Conservation (phyloP, 1,140 invertebrate genomes). For the Drosophila azteca region DNA sequence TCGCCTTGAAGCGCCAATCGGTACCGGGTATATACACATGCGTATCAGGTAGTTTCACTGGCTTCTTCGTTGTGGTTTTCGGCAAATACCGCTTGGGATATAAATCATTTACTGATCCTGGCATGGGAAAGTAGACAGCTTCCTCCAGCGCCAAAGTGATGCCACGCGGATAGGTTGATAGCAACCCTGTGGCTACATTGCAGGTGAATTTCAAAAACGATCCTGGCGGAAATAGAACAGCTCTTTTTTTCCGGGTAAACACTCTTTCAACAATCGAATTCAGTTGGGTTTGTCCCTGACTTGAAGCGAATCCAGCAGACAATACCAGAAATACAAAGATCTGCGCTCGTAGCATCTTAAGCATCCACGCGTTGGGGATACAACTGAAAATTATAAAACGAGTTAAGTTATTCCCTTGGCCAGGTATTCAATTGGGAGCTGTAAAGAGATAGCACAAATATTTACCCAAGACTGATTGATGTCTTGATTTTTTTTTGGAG, state of each 20-base stretch:
- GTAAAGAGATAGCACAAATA: constrained; percentile 62
- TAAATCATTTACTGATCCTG: constrained; percentile 54
- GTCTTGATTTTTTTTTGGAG: constrained; percentile 55
- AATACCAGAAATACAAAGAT: constrained; percentile 41
- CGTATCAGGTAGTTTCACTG: constrained; percentile 32
- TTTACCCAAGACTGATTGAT: constrained; percentile 58
- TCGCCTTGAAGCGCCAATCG: constrained; percentile 68
- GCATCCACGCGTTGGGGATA: background rate
- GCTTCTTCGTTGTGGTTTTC: constrained; percentile 56
- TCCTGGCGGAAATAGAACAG: constrained; percentile 66
- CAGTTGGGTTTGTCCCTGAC: constrained; percentile 27
- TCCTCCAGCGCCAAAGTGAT: constrained; percentile 65
- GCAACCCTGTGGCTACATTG: constrained; percentile 52
- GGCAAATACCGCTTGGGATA: constrained; percentile 67
- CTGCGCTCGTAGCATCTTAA: constrained; percentile 49
- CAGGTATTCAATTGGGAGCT: background rate
- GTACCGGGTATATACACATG: constrained; percentile 70
- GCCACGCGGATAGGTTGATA: constrained; percentile 63
- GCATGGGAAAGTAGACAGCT: constrained; percentile 70
- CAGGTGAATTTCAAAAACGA: constrained; percentile 69
- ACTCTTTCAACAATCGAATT: constrained; percentile 29
- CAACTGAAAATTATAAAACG: constrained; percentile 27
- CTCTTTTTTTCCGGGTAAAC: constrained; percentile 60
- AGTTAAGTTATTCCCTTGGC: background rate
- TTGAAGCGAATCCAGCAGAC: constrained; percentile 1